phyloP scores from a whole-genome alignment of 1,140 invertebrate genomes.

The Drosophila tropicalis region DNA sequence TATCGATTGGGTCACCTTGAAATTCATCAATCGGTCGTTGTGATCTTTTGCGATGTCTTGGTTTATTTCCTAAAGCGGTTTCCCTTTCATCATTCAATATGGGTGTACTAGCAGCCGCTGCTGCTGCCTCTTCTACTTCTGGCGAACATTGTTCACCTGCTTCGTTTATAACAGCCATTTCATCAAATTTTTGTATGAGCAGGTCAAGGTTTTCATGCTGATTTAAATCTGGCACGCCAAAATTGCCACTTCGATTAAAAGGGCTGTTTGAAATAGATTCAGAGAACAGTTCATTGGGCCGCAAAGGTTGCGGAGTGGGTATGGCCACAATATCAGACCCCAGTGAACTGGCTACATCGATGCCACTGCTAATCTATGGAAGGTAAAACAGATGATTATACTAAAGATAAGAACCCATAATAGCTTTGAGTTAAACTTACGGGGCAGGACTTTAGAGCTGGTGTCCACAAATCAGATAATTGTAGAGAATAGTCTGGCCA shows the following conservation, averaged over 20 bases:
- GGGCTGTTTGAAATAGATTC: slow-evolving; percentile 81
- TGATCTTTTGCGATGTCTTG: slow-evolving; percentile 37
- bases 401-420: not conserved
- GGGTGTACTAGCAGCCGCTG: not conserved
- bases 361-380: slow-evolving; percentile 83
- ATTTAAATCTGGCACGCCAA: slow-evolving; percentile 55
- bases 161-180: slow-evolving; percentile 75
- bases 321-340: slow-evolving; percentile 83
- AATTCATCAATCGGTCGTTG: slow-evolving; percentile 43
- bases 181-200: slow-evolving; percentile 75
- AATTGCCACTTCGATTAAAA: slow-evolving; percentile 60
- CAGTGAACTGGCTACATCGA: slow-evolving; percentile 90
- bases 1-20: slow-evolving; percentile 36
- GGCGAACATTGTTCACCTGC: slow-evolving; percentile 12
- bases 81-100: not conserved
- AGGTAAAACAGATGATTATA: not conserved
- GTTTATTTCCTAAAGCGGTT: slow-evolving; percentile 11
- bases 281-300: slow-evolving; percentile 77
- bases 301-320: slow-evolving; percentile 82
- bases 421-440: slow-evolving; percentile 76
- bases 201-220: slow-evolving; percentile 71
- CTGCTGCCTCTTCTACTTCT: not conserved
- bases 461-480: slow-evolving; percentile 92
- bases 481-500: slow-evolving; percentile 94
- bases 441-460: slow-evolving; percentile 89